These are phyloP conservation scores for Pollenia labialis DNA, from an alignment of 2,888 invertebrate genomes.

Conservation along the genomic window DNA sequence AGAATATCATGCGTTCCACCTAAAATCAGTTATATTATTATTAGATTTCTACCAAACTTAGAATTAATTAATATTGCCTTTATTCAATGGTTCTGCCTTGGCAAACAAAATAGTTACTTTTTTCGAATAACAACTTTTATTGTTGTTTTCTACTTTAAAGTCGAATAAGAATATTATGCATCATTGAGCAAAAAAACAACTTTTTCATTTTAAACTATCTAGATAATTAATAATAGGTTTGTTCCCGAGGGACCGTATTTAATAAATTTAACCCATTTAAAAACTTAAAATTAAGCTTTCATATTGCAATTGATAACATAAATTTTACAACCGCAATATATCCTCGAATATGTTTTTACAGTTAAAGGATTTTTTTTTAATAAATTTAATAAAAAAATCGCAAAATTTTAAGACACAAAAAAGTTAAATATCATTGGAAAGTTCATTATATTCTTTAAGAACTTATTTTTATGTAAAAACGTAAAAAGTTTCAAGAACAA, in stretches of 20 bases:
- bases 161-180: too few species aligned
- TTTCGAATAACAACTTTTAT: too few species aligned
- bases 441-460: conserved; percentile 74
- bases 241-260: not conserved
- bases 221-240: not conserved
- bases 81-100: too few species aligned
- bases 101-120: too few species aligned
- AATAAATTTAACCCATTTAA: conserved; percentile 1
- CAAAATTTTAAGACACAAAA: conserved; percentile 21
- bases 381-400: conserved; percentile 23
- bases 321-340: not conserved
- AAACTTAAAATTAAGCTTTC: not conserved
- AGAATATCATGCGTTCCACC: too few species aligned
- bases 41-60: too few species aligned
- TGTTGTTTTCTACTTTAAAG: too few species aligned
- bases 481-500: conserved; percentile 23
- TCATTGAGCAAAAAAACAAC: not conserved
- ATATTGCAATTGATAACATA: not conserved
- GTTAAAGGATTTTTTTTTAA: conserved; percentile 5
- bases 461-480: conserved; percentile 77
- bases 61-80: too few species aligned
- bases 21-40: too few species aligned
- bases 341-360: not conserved
- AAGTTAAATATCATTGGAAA: conserved; percentile 53
- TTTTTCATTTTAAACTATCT: too few species aligned